phyloP scores from a whole-genome alignment of 92 coral and sea anemone genomes.

The Plumapathes pennacea region DNA sequence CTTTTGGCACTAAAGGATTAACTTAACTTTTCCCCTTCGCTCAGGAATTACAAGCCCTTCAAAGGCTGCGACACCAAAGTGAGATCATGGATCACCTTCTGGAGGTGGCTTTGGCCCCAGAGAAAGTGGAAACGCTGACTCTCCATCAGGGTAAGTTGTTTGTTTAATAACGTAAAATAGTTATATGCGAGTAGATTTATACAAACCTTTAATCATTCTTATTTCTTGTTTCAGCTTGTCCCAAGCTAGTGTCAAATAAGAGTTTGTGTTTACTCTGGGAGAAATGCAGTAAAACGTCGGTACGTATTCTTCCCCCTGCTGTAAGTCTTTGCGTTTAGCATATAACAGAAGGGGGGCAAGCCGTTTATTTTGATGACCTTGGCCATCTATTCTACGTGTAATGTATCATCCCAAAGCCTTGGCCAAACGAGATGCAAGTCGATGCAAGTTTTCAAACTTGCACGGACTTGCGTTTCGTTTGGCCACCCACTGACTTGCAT shows the following conservation, averaged over 20 bases:
- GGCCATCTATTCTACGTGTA: no score
- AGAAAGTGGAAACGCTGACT: constrained; percentile 45
- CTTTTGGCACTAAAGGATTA: no score
- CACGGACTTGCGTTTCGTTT: no score
- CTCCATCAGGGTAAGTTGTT: constrained; percentile 59
- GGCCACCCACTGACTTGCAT: no score
- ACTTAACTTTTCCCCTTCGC: neutral
- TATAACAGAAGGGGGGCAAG: no score
- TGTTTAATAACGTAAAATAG: neutral
- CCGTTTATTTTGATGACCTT: no score
- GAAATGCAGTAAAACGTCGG: constrained; percentile 41
- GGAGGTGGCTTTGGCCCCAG: constrained; percentile 56
- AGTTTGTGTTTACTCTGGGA: constrained; percentile 58
- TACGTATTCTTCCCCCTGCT: constrained; percentile 27
- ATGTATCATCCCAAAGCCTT: no score
- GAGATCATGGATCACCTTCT: constrained; percentile 76
- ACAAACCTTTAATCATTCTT: neutral
- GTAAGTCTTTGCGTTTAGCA: no score
- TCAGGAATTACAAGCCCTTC: constrained; percentile 77
- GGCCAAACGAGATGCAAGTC: no score
- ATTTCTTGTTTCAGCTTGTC: constrained; percentile 32
- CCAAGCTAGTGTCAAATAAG: constrained; percentile 50
- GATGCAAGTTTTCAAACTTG: no score
- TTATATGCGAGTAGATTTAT: neutral
- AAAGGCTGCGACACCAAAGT: constrained; percentile 78